Percentiles rank a stretch among this genome's conserved stretches.
These are phyloP conservation scores for Drosophila falleni DNA, from an alignment of 2,888 invertebrate species.

Conservation along the genomic window DNA sequence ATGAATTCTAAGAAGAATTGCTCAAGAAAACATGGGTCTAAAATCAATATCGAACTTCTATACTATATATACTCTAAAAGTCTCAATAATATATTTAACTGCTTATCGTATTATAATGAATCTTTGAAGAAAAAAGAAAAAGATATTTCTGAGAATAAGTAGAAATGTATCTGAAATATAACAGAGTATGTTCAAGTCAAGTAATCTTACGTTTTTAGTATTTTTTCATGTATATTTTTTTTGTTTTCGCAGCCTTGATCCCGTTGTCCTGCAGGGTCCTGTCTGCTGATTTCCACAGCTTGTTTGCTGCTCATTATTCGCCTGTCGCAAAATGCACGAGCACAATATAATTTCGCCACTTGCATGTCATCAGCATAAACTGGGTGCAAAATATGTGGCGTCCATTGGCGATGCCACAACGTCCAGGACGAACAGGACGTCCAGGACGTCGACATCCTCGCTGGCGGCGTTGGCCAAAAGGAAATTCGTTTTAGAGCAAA, in stretches of 20 bases:
- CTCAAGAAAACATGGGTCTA: too few species aligned
- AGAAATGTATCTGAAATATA: too few species aligned
- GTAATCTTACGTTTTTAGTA: not conserved
- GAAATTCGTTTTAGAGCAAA: slow-evolving; percentile 74
- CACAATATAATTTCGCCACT: slow-evolving; percentile 78
- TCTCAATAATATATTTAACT: too few species aligned
- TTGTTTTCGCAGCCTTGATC: slow-evolving; percentile 14
- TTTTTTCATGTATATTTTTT: slow-evolving; percentile 18
- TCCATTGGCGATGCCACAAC: slow-evolving; percentile 46
- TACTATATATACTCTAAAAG: not conserved
- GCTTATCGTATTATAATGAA: not conserved
- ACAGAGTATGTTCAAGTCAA: slow-evolving; percentile 4
- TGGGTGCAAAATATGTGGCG: slow-evolving; percentile 81
- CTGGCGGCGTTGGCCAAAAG: slow-evolving; percentile 50
- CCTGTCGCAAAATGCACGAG: slow-evolving; percentile 67
- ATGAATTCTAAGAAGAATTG: too few species aligned
- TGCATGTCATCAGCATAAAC: slow-evolving; percentile 84
- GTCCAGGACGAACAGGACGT: not conserved
- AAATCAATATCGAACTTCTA: too few species aligned
- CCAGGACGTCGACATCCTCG: slow-evolving; percentile 9
- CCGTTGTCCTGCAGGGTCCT: slow-evolving; percentile 28
- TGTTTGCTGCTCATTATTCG: slow-evolving; percentile 83
- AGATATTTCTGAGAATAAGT: not conserved
- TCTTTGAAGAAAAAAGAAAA: not conserved
- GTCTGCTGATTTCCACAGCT: slow-evolving; percentile 64